phyloP scores from a whole-genome alignment of 2,797 vertebrate genomes.

The Lerista edwardsae region DNA sequence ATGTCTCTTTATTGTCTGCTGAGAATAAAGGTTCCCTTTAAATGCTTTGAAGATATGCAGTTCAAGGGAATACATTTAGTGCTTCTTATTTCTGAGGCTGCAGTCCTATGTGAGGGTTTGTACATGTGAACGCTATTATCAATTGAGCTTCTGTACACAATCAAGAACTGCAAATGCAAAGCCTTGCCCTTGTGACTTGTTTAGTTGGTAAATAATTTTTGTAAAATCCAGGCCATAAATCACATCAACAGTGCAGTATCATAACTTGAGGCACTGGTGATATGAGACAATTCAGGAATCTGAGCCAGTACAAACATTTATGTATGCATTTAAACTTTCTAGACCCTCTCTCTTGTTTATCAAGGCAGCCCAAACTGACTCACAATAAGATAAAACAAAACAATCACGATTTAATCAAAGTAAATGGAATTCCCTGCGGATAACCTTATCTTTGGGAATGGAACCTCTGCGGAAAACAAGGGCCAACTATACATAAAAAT shows the following conservation, averaged over 20 bases:
- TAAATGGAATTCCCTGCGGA: no score
- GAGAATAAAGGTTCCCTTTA: slow-evolving; percentile 11
- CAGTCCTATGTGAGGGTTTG: neutral
- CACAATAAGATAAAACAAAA: no score
- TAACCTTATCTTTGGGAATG: no score
- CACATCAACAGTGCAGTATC: neutral
- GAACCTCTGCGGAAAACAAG: no score
- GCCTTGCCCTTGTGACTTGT: neutral
- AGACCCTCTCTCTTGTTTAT: no score
- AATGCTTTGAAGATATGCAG: accelerated
- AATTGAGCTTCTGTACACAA: neutral
- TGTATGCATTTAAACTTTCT: neutral
- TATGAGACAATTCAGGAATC: neutral
- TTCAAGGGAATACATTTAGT: neutral
- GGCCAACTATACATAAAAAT: no score
- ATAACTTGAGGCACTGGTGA: neutral
- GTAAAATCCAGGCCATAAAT: neutral
- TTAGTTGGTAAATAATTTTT: neutral
- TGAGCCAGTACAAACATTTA: neutral
- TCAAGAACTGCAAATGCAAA: neutral
- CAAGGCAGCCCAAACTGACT: no score
- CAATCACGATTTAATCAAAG: no score
- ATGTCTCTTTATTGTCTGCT: neutral
- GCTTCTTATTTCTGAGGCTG: neutral
- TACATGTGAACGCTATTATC: neutral